Conservation (phyloP, 2,888 invertebrate genomes). For the Melipona bicolor region DNA sequence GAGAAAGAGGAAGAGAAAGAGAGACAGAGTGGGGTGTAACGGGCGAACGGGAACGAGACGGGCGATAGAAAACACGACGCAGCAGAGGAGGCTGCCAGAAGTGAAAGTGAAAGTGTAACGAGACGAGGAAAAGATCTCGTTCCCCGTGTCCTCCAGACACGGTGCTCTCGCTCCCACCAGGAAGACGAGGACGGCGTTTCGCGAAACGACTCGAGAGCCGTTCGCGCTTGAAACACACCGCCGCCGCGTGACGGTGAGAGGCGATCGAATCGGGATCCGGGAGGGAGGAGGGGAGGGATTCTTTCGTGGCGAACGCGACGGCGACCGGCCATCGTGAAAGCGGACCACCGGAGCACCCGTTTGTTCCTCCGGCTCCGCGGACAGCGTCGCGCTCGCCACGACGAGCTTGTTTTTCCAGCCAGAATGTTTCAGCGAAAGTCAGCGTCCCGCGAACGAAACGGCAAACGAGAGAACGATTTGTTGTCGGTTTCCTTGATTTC, state of each 20-base stretch:
- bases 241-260: constrained; percentile 42
- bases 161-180: constrained; percentile 50
- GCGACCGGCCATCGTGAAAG: constrained; percentile 45
- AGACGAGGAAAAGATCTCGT: constrained; percentile 67
- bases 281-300: constrained; percentile 11
- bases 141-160: constrained; percentile 59
- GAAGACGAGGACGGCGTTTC: constrained; percentile 58
- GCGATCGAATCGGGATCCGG: constrained; percentile 50
- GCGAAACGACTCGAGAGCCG: constrained; percentile 21
- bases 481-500: background rate
- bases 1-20: constrained; percentile 18
- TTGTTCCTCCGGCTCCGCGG: background rate
- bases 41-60: background rate
- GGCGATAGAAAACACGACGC: constrained; percentile 56
- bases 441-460: background rate
- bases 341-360: background rate
- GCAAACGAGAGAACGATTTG: background rate
- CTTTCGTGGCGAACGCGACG: constrained; percentile 13
- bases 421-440: constrained; percentile 1
- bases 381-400: background rate
- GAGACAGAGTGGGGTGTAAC: background rate
- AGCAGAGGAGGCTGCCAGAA: constrained; percentile 55
- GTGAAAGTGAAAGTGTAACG: constrained; percentile 78
- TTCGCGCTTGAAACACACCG: constrained; percentile 32
- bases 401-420: background rate